phyloP scores from a whole-genome alignment of 2,113 vertebrate species.

The Circaetus cinerascens region DNA sequence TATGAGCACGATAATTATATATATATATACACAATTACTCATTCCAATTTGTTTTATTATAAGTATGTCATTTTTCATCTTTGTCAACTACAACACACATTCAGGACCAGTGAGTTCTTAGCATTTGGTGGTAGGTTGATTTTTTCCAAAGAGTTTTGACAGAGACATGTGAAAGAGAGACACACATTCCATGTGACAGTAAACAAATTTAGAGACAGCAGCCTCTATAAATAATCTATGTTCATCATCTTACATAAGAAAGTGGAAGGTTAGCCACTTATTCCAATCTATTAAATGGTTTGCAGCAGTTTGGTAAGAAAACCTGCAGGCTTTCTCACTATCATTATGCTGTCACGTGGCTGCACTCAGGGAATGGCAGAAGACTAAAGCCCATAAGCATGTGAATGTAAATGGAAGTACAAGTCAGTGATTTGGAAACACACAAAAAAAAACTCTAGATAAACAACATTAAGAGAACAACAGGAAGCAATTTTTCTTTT shows the following conservation, averaged over 20 bases:
- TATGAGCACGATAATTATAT: not conserved
- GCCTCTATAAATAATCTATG: constrained; percentile 45
- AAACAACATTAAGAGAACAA: not conserved
- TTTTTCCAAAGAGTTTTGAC: constrained; percentile 22
- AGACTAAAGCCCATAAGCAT: constrained; percentile 28
- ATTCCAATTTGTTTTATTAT: constrained; percentile 1
- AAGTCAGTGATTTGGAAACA: constrained; percentile 25
- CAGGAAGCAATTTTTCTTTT: not conserved
- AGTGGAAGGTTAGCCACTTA: constrained; percentile 38
- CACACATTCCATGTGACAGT: constrained; percentile 36
- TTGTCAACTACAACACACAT: not conserved
- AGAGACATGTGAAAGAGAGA: constrained; percentile 9
- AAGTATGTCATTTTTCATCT: constrained; percentile 23
- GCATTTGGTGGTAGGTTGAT: not conserved
- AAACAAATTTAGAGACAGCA: constrained; percentile 35
- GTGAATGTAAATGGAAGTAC: constrained; percentile 15
- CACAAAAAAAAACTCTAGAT: not conserved
- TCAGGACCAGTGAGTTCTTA: not conserved
- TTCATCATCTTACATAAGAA: constrained; percentile 52
- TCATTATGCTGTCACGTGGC: not conserved
- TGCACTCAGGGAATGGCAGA: not conserved
- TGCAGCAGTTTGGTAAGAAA: constrained; percentile 52
- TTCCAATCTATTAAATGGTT: constrained; percentile 35
- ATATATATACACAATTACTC: not conserved
- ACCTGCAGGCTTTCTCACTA: constrained; percentile 37